Conservation (phyloP, 2,888 invertebrate genomes). For the Acholoe squamosa region DNA sequence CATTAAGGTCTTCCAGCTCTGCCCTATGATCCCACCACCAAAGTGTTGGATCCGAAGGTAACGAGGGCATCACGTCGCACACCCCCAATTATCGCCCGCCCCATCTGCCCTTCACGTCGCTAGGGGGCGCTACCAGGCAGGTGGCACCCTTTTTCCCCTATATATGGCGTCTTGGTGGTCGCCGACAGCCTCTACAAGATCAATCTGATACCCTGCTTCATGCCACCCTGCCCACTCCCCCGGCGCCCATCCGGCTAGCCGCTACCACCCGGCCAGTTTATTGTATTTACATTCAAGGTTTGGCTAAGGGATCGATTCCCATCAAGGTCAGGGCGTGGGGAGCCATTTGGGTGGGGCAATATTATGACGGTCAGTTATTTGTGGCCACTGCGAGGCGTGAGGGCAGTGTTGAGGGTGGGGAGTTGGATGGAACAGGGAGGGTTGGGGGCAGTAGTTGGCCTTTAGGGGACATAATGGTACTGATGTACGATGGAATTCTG, state of each 20-base stretch:
- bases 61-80: background rate
- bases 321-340: slow-evolving; percentile 22
- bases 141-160: background rate
- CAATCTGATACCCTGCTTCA: background rate
- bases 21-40: slow-evolving; percentile 14
- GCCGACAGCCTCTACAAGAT: background rate
- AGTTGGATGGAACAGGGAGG: background rate
- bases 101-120: background rate
- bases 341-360: slow-evolving; percentile 5
- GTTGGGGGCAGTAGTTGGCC: background rate
- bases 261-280: background rate
- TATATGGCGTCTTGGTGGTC: background rate
- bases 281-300: slow-evolving; percentile 10
- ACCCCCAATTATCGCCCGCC: background rate
- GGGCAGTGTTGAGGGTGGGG: background rate
- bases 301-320: slow-evolving; percentile 24
- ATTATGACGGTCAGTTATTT: slow-evolving; percentile 44
- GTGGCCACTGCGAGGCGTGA: background rate
- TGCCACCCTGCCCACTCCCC: background rate
- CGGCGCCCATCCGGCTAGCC: slow-evolving; percentile 10
- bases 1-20: background rate
- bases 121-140: background rate
- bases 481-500: background rate
- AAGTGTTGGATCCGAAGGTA: slow-evolving; percentile 1
- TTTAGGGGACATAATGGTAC: background rate